These are phyloP conservation scores for Drosophila prosaltans DNA, from an alignment of 1,140 invertebrate genomes.

Conservation along the genomic window DNA sequence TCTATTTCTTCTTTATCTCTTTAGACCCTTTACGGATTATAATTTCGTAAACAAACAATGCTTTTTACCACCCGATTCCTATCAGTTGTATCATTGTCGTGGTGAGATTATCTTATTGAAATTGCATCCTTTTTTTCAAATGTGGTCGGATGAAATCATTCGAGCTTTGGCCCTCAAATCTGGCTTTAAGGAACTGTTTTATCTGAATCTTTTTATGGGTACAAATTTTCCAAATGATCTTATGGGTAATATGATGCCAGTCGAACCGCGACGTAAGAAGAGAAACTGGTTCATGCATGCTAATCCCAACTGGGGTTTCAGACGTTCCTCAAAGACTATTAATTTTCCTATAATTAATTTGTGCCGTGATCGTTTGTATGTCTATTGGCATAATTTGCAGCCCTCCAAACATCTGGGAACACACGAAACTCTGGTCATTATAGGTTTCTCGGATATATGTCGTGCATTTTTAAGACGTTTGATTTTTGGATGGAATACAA, in stretches of 20 bases:
- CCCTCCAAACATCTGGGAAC: constrained; percentile 41
- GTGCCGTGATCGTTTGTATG: constrained; percentile 31
- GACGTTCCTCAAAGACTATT: not conserved
- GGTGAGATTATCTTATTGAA: constrained; percentile 56
- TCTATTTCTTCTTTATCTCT: no score
- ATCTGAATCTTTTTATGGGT: constrained; percentile 31
- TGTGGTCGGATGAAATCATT: constrained; percentile 55
- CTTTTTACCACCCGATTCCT: constrained; percentile 42
- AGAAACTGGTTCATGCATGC: constrained; percentile 49
- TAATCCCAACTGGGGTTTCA: not conserved
- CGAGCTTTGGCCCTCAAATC: constrained; percentile 46
- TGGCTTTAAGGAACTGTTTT: constrained; percentile 51
- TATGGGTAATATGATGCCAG: constrained; percentile 57
- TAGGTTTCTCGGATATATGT: constrained; percentile 49
- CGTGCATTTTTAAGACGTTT: constrained; percentile 50
- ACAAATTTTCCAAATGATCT: constrained; percentile 53
- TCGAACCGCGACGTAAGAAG: constrained; percentile 55
- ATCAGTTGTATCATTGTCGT: constrained; percentile 37
- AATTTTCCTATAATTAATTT: constrained; percentile 19
- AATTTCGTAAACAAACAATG: constrained; percentile 37
- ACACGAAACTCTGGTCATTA: constrained; percentile 31
- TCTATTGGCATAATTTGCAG: constrained; percentile 54
- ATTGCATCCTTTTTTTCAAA: constrained; percentile 59
- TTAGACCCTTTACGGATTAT: constrained; percentile 47
- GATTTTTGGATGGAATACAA: constrained; percentile 56